Evolutionary conservation across 2,113 vertebrate species (phyloP).

Genomic region (Pedionomus torquatus): DNA sequence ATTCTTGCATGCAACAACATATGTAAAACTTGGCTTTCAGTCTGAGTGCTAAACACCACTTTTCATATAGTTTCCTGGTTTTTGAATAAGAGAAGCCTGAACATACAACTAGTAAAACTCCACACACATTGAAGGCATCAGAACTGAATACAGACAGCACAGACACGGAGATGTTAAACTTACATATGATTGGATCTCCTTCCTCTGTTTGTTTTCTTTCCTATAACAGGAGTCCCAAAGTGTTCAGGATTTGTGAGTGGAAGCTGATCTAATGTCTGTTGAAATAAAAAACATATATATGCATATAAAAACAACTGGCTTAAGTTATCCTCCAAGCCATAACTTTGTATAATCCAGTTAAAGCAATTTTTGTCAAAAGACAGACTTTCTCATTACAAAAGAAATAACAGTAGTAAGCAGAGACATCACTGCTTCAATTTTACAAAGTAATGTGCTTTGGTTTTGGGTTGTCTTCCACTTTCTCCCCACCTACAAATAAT

Average conservation of each 20-base stretch:
- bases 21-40: not conserved
- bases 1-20: not conserved
- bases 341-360: not conserved
- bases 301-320: not conserved
- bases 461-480: not conserved
- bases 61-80: not conserved
- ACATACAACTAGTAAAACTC: not conserved
- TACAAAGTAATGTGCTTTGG: not conserved
- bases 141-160: not conserved
- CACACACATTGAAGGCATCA: not conserved
- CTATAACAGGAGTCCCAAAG: conserved; percentile 97
- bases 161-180: conserved; percentile 66
- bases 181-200: conserved; percentile 96
- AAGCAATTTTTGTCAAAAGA: not conserved
- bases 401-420: not conserved
- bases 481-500: not conserved
- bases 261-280: conserved; percentile 95
- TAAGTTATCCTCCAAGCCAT: not conserved
- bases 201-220: conserved; percentile 96
- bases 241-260: conserved; percentile 98
- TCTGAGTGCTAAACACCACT: not conserved
- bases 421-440: not conserved
- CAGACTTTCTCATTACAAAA: not conserved
- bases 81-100: not conserved
- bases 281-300: conserved; percentile 20